Conservation (phyloP, 2,888 invertebrate species). For the Nomada lathburiana region DNA sequence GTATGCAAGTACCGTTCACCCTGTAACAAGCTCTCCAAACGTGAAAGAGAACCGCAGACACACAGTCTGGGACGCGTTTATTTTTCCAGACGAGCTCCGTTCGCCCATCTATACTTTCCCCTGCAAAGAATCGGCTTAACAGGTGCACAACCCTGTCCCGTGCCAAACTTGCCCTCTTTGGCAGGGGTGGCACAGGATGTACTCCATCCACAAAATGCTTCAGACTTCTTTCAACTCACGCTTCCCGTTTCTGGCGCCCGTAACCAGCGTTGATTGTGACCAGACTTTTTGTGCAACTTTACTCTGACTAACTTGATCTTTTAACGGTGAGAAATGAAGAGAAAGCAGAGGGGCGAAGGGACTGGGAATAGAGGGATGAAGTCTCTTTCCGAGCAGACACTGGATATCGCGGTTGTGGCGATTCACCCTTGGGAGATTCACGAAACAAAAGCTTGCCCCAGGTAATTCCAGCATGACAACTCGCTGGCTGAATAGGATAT, state of each 20-base stretch:
- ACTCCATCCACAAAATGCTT: constrained; percentile 25
- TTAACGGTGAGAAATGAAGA: constrained; percentile 69
- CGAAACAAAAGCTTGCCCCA: constrained; percentile 48
- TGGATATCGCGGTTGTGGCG: constrained; percentile 32
- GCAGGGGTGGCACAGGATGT: constrained; percentile 14
- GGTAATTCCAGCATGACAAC: constrained; percentile 58
- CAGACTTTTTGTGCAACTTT: constrained; percentile 70
- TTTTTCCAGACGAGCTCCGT: constrained; percentile 47
- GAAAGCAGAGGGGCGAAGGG: constrained; percentile 8
- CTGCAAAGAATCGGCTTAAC: constrained; percentile 47
- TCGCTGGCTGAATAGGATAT: constrained; percentile 32
- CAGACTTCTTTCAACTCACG: constrained; percentile 37
- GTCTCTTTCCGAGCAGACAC: not conserved
- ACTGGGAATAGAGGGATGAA: constrained; percentile 1
- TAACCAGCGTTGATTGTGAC: constrained; percentile 75
- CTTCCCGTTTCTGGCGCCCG: constrained; percentile 28
- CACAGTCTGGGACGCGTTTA: constrained; percentile 46
- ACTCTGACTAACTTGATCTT: constrained; percentile 71
- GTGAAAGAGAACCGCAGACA: not conserved
- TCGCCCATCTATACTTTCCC: constrained; percentile 30
- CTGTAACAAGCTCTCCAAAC: constrained; percentile 75
- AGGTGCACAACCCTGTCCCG: constrained; percentile 53
- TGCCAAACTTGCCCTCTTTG: constrained; percentile 20
- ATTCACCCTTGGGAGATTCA: constrained; percentile 45
- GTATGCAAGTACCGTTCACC: constrained; percentile 76